Evolutionary conservation across 2,888 invertebrate species (phyloP), one percentile per base, ranked within the genome.

Genomic region (Ellobium chinense): DNA sequence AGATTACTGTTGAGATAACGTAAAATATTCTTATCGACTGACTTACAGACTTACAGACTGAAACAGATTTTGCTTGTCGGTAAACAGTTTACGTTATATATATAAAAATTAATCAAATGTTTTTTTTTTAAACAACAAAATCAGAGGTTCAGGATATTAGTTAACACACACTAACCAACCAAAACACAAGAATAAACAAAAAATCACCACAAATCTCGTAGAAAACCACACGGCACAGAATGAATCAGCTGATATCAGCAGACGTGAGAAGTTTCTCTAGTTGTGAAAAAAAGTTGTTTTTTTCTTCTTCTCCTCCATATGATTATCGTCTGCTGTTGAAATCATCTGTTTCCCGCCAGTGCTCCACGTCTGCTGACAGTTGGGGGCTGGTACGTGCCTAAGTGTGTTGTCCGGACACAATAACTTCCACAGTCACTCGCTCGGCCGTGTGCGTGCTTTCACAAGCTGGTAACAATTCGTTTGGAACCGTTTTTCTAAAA

Each of bases 391-490:
- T 72, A 60, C 72, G 72, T 72, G 72, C 36, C 36, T 72, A 72
- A 70, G 72, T 72, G 72, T 72, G 72, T 36, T 58, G 58, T 56
- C 56, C 37, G 36, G 34, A 54, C 60, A 60, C 72, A 72, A 60
- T 72, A 72, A 56, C 58, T 60, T 4, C 36, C 72, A 56, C 60
- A 34, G 72, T 72, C 72, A 72, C 58, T 58, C 24, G 72, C 37
- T 63, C 74, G 58, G 37, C 54, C 63, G 18, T 21, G 46, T 62
- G 37, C 63, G 74, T 63, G 62, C 46, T 74, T 74, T 74, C 74
- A 74, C 74, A 31, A 62, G 62, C 62, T 27, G 63, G 37, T 62
- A 63, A 62, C 39, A 46, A 58, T 73, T 74, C 63, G 39, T 74
- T 27, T 63, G 37, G 62, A 74, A 74, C 62, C 46, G 39, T 29